Conservation (phyloP, 2,888 invertebrate genomes). For the Dexiosoma caninum region DNA sequence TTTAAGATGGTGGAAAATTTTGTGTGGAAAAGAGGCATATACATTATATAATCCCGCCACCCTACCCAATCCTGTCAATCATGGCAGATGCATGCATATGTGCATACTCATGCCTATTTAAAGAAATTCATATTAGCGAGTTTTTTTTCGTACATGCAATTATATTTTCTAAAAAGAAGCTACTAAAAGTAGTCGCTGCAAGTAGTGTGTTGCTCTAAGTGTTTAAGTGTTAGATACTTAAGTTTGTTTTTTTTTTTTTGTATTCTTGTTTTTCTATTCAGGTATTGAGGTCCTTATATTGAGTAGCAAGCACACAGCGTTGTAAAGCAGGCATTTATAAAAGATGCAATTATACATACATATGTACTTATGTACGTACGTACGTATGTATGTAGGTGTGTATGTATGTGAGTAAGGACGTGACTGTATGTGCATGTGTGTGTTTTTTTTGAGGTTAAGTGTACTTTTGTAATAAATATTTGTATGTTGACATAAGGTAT, state of each 20-base stretch:
- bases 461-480: conserved; percentile 63
- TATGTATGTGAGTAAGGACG: neutral
- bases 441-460: conserved; percentile 66
- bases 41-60: conserved; percentile 20
- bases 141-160: conserved; percentile 4
- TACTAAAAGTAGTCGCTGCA: conserved; percentile 38
- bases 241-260: conserved; percentile 28
- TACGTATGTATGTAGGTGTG: neutral
- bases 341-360: no score
- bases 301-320: conserved; percentile 43
- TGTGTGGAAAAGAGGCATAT: conserved; percentile 50
- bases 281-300: conserved; percentile 53
- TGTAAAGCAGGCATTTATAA: conserved; percentile 25
- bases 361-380: neutral
- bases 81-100: no score
- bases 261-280: conserved; percentile 35
- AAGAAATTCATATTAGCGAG: conserved; percentile 47
- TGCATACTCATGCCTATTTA: conserved; percentile 13
- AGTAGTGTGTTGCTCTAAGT: conserved; percentile 32
- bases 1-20: conserved; percentile 68
- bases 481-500: neutral
- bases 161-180: conserved; percentile 45
- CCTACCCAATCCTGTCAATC: no score
- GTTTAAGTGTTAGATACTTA: conserved; percentile 59
- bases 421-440: neutral